Evolutionary conservation across 2,113 vertebrate genomes (phyloP), one percentile per base, ranked within the genome.

Genomic region (Saccopteryx leptura): DNA sequence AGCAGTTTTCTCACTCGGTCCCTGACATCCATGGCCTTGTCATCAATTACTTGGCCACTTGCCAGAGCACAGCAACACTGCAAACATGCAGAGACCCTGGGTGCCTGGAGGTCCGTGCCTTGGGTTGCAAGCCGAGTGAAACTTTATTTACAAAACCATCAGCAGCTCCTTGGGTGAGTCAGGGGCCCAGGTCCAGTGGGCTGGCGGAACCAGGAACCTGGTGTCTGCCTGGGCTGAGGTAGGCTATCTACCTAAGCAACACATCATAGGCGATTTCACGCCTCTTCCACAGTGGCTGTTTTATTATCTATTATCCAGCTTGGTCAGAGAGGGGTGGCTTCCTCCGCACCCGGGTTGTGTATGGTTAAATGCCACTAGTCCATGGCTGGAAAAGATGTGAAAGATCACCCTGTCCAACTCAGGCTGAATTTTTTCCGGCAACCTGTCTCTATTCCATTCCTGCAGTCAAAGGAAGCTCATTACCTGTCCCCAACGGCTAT

Each of bases 41-140:
- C 97, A 97, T 97, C 96, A 94, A 94, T 97, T 97, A 96, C 84
- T 95, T 71, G 91, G 72, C 91, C 65, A 93, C 88, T 95, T 98
- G 90, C 91, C 61, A 11, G 97, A 93, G 87, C 97, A 76, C 4
- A 60, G 89, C 88, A 93, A 95, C 39, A 48, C 91, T 85, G 58
- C 92, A 95, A 94, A 94, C 91, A 78, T 76, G 48, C 81, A 58
- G 93, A 84, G 63, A 97, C 94, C 66, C 78, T 1, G 11, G 84
- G 80, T 4, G 8, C 97, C 94, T 93, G 66, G 78, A 96, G 96
- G 96, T 31, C 90, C 90, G 33, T 9, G 92, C n/a, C 68, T 69
- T 97, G 96, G 86, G 93, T 61, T 23, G 50, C 90, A 96, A 97
- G 84, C 78, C 18, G 68, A 96, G 89, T 0, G 0, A 95, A 96